phyloP scores from a whole-genome alignment of 35 echinoderm and acorn worm genomes.

The Heliocidaris tuberculata region DNA sequence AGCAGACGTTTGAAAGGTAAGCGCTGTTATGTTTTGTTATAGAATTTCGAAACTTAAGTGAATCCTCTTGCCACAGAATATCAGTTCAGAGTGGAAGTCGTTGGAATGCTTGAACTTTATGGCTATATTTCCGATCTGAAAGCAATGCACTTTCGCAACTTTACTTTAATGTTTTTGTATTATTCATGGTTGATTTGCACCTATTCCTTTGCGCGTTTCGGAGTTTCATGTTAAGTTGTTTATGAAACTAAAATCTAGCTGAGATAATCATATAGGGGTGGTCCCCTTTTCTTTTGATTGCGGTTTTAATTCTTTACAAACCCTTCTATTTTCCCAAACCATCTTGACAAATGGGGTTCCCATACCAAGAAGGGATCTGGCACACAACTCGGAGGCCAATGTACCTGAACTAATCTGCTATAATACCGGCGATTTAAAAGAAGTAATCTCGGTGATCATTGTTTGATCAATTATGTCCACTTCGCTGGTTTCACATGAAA shows the following conservation, averaged over 20 bases:
- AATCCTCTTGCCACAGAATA: too few species aligned
- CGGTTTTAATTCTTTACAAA: background rate
- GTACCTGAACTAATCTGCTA: background rate
- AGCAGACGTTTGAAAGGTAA: too few species aligned
- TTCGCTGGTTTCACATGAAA: background rate
- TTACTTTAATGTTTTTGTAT: too few species aligned
- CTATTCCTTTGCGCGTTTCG: too few species aligned
- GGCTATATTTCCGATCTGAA: too few species aligned
- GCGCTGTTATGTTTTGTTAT: too few species aligned
- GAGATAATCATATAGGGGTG: background rate
- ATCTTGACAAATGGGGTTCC: background rate
- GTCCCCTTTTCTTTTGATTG: background rate
- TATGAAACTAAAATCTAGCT: background rate
- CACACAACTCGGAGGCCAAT: background rate
- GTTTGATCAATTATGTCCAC: background rate
- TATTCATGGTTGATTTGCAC: too few species aligned
- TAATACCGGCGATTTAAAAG: background rate
- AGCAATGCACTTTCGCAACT: too few species aligned
- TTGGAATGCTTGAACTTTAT: too few species aligned
- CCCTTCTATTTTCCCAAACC: background rate
- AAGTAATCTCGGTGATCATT: background rate
- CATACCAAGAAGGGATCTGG: background rate
- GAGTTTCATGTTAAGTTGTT: too few species aligned
- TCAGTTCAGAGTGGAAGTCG: too few species aligned
- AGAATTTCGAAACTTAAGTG: too few species aligned